Base-by-base conservation (phyloP, 2,797 vertebrate species). In the Pipistrellus kuhlii region DNA sequence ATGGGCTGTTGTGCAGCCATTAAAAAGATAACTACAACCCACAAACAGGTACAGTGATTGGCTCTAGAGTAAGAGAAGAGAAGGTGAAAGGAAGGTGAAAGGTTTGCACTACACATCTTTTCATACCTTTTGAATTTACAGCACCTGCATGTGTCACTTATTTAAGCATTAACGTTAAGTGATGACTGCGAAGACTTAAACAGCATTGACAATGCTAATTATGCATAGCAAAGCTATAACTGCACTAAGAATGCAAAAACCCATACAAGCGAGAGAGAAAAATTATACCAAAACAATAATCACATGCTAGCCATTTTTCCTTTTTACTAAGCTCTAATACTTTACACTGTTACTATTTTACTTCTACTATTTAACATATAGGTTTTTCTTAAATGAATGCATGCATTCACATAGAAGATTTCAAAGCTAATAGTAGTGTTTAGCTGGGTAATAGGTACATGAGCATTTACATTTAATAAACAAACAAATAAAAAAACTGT, bases 191-290 rank as follows among this genome's bases (percentile, higher is more conserved):
- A 86, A 57, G 68, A 86, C 68, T 81, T 81, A 25, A 73, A 87
- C 17, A 62, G 59, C 62, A 91, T 83, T 41, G 23, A 59, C 44
- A 68, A 66, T 32, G 64, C 25, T 88, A 84, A 88, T 53, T 57
- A 48, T 30, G 12, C 55, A 66, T 41, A 21, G 66, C 66, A 84
- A 83, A 91, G 35, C 30, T 62, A 20, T 55, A 92, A 87, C 46
- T 88, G 71, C 18, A 71, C 15, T 87, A 83, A 64, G 87, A 59
- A 73, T 77, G 38, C n/a, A 71, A 71, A 91, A 88, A 44, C 59
- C 77, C 18, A 55, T 38, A 51, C 23, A 84, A 66, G 30, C 10
- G 25, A 72, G 78, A 62, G 77, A 80, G 44, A 14, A 85, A 85
- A 46, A 35, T 35, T 35, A 86, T 27, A n/a, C 20, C 35, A 75